phyloP scores from a whole-genome alignment of 2,888 invertebrate species.

The Alentia gelatinosa region DNA sequence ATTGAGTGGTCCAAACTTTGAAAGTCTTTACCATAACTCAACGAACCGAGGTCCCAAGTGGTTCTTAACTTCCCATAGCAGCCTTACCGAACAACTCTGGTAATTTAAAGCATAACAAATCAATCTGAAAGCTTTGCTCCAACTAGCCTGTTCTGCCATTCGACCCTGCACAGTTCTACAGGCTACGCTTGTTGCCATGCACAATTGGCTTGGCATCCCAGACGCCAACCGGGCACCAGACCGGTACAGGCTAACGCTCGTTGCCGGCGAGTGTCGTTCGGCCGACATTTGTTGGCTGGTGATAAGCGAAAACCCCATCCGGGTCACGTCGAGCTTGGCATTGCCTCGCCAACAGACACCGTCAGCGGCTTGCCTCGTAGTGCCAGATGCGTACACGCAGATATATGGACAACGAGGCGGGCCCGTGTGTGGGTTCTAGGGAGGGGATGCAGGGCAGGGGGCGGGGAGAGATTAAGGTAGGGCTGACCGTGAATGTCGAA shows the following conservation, averaged over 20 bases:
- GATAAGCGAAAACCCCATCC: constrained; percentile 13
- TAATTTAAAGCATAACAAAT: too few species aligned
- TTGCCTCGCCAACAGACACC: background rate
- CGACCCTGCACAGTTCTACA: too few species aligned
- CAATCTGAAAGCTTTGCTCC: too few species aligned
- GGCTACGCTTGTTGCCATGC: background rate
- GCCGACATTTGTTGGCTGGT: background rate
- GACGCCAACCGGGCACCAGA: background rate
- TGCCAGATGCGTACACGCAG: background rate
- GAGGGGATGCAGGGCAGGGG: background rate
- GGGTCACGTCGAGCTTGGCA: background rate
- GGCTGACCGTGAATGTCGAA: background rate
- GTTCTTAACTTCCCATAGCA: too few species aligned
- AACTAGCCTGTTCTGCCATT: too few species aligned
- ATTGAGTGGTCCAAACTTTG: too few species aligned
- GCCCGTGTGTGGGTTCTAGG: background rate
- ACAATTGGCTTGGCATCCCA: background rate
- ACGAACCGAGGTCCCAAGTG: too few species aligned
- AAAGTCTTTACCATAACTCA: too few species aligned
- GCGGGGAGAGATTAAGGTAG: background rate
- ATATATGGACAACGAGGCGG: background rate
- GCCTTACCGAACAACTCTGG: too few species aligned
- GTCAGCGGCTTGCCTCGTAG: background rate
- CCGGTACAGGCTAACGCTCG: background rate
- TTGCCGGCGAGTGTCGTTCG: background rate